Percentiles rank a stretch among this genome's conserved stretches.
Conservation (phyloP, 2,888 invertebrate species). For the Parascotia fuliginaria region DNA sequence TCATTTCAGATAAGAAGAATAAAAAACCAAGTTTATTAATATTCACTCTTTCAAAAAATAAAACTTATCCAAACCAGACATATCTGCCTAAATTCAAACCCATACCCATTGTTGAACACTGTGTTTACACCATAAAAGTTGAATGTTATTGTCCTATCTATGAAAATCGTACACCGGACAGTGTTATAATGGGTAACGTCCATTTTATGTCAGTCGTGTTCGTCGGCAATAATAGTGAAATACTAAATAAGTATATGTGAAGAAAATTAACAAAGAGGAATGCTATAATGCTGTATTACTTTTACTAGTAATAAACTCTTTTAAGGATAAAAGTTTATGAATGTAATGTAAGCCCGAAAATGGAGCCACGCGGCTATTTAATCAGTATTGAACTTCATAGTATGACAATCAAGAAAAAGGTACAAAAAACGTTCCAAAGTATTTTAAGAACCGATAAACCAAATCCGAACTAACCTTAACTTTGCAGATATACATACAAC, state of each 20-base stretch:
- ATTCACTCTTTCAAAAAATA: slow-evolving; percentile 3
- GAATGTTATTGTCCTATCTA: slow-evolving; percentile 32
- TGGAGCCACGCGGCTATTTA: too few species aligned
- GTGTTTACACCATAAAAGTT: slow-evolving; percentile 34
- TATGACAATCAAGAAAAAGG: too few species aligned
- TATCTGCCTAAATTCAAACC: slow-evolving; percentile 15
- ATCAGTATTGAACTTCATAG: too few species aligned
- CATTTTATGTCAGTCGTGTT: slow-evolving; percentile 41
- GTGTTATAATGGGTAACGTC: slow-evolving; percentile 38
- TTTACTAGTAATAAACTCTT: slow-evolving; percentile 15
- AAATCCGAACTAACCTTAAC: too few species aligned
- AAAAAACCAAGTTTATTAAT: background rate
- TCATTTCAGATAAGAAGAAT: background rate
- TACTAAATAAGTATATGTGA: slow-evolving; percentile 17
- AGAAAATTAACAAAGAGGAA: slow-evolving; percentile 24
- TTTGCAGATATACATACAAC: too few species aligned
- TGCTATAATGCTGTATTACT: slow-evolving; percentile 9
- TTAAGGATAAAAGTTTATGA: slow-evolving; percentile 7
- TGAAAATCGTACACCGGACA: slow-evolving; percentile 33
- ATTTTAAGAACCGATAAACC: too few species aligned
- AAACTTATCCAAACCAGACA: background rate
- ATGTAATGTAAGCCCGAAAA: background rate
- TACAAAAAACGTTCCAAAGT: too few species aligned
- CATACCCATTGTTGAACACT: slow-evolving; percentile 20
- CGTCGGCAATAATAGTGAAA: slow-evolving; percentile 29